Percentiles rank a stretch among this genome's conserved stretches.
These are phyloP conservation scores for Lymantria monacha DNA, from an alignment of 2,888 invertebrate genomes.

Conservation along the genomic window DNA sequence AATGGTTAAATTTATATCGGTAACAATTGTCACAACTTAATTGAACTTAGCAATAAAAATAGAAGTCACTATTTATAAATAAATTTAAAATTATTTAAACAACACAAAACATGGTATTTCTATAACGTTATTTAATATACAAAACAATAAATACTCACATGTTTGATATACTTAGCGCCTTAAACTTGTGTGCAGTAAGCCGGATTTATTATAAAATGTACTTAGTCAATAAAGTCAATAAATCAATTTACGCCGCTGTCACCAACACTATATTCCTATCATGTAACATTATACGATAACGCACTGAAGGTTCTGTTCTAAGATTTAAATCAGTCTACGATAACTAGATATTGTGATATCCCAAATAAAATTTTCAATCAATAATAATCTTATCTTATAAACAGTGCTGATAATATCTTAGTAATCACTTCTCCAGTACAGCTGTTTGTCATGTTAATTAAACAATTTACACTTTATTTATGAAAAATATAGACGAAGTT, in stretches of 20 bases:
- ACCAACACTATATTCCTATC: slow-evolving; percentile 21
- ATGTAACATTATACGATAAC: slow-evolving; percentile 11
- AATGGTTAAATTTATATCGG: too few species aligned
- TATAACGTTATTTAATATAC: too few species aligned
- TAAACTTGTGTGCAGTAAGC: slow-evolving; percentile 9
- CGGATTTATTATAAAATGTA: slow-evolving; percentile 7
- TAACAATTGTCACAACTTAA: too few species aligned
- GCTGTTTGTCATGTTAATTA: slow-evolving; percentile 11
- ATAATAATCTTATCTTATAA: slow-evolving; percentile 40
- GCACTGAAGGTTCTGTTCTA: slow-evolving; percentile 5
- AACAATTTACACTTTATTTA: slow-evolving; percentile 18
- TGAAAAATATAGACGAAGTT: background rate
- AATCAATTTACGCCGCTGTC: slow-evolving; percentile 21
- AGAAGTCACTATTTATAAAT: too few species aligned
- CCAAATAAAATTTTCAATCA: slow-evolving; percentile 36
- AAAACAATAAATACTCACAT: slow-evolving; percentile 28
- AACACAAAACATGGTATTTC: too few species aligned
- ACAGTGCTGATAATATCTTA: slow-evolving; percentile 24
- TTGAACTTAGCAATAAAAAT: too few species aligned
- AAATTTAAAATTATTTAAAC: too few species aligned
- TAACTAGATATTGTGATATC: slow-evolving; percentile 6
- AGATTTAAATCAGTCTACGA: slow-evolving; percentile 11
- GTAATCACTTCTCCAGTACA: slow-evolving; percentile 15
- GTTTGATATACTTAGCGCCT: slow-evolving; percentile 12
- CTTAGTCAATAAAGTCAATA: slow-evolving; percentile 13